A percentile compares a stretch with the other conserved stretches of the same genome.
Evolutionary conservation across 2,113 vertebrate species (phyloP).

Genomic region (Zosterops japonicus): DNA sequence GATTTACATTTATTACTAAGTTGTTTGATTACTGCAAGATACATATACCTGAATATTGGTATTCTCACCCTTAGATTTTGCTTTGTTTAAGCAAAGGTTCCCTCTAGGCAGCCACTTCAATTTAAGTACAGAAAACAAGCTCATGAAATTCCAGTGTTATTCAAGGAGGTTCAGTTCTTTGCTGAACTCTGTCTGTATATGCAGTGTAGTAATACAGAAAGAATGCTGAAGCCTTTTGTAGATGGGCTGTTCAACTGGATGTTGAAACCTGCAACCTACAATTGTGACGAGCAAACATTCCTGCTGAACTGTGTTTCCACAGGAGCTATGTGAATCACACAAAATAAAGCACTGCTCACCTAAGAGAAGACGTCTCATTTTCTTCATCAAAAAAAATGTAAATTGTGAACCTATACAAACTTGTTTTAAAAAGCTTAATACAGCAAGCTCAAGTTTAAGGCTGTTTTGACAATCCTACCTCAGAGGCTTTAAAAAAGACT

Average conservation of each 20-base stretch:
- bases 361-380: conserved; percentile 57
- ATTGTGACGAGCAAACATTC: conserved; percentile 48
- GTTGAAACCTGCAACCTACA: conserved; percentile 64
- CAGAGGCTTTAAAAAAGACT: conserved; percentile 51
- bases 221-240: conserved; percentile 2
- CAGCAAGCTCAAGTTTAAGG: conserved; percentile 55
- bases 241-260: conserved; percentile 24
- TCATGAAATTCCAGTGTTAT: background rate
- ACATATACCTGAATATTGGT: background rate
- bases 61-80: background rate
- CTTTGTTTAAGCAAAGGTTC: background rate
- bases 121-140: background rate
- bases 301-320: conserved; percentile 28
- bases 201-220: background rate
- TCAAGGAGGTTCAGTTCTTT: background rate
- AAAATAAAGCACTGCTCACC: conserved; percentile 58
- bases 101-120: background rate
- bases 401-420: conserved; percentile 23
- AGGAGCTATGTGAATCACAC: background rate
- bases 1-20: background rate
- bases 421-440: conserved; percentile 70
- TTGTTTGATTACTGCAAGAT: background rate
- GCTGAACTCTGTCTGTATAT: background rate
- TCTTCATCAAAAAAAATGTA: conserved; percentile 51
- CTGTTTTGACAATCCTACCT: conserved; percentile 59